Evolutionary conservation across 2,797 vertebrate genomes (phyloP).

Genomic region (Dromococcyx pavoninus): DNA sequence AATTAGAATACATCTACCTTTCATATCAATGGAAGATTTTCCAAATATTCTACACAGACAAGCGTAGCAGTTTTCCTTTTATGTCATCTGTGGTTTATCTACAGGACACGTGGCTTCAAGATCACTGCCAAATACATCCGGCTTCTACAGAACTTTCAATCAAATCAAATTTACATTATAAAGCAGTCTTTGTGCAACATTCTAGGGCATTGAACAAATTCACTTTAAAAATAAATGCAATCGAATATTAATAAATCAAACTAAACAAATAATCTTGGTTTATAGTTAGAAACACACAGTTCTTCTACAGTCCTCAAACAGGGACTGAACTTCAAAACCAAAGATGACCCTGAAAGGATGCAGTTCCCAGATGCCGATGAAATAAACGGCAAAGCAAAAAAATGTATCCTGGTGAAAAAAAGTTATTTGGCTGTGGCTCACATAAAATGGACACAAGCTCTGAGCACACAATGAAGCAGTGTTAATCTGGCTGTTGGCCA

Average conservation of each 20-base stretch:
- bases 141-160: slow-evolving; percentile 38
- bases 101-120: background rate
- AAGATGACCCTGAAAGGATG: background rate
- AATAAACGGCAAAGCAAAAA: background rate
- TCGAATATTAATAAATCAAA: slow-evolving; percentile 60
- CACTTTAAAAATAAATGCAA: slow-evolving; percentile 62
- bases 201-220: slow-evolving; percentile 39
- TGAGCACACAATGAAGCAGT: background rate
- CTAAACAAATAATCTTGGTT: slow-evolving; percentile 42
- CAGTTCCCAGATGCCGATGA: background rate
- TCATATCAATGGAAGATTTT: background rate
- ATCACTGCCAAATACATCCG: slow-evolving; percentile 14
- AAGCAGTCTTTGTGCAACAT: slow-evolving; percentile 46
- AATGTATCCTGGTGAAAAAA: background rate
- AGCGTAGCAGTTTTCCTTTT: background rate
- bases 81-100: background rate
- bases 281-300: background rate
- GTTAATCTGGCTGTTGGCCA: background rate
- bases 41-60: background rate
- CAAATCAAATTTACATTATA: slow-evolving; percentile 69
- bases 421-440: background rate
- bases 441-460: background rate
- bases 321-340: background rate
- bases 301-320: background rate
- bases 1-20: background rate